Conservation (phyloP, 2,888 invertebrate genomes). For the Trichogramma evanescens region DNA sequence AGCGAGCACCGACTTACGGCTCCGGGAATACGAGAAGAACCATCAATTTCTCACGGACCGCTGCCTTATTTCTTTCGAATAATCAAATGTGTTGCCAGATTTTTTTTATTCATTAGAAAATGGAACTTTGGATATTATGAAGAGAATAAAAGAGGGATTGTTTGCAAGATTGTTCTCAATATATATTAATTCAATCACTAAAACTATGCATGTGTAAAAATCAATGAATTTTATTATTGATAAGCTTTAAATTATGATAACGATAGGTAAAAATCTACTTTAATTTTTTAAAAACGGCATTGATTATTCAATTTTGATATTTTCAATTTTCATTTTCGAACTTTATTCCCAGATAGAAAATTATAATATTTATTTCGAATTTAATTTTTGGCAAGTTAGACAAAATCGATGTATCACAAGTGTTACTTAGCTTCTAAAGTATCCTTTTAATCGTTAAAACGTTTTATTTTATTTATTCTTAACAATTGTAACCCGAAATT, state of each 20-base stretch:
- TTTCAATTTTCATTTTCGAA: neutral
- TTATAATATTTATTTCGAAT: neutral
- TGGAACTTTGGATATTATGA: neutral
- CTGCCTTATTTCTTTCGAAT: constrained; percentile 22
- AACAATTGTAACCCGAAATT: neutral
- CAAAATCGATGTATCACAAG: neutral
- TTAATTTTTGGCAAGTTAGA: neutral
- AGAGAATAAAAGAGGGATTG: too few relatives aligned
- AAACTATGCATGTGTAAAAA: too few relatives aligned
- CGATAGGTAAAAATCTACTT: too few relatives aligned
- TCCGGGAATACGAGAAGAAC: too few relatives aligned
- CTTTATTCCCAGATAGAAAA: neutral
- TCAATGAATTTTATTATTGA: too few relatives aligned
- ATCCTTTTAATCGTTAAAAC: neutral
- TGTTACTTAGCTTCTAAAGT: neutral
- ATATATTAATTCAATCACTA: too few relatives aligned
- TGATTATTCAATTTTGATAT: neutral
- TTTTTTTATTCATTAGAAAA: constrained; percentile 4
- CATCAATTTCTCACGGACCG: constrained; percentile 24
- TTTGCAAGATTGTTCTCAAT: too few relatives aligned
- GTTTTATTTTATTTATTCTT: neutral
- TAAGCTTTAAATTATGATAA: too few relatives aligned
- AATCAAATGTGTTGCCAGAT: constrained; percentile 18
- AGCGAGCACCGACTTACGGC: too few relatives aligned
- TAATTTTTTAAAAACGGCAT: too few relatives aligned